These are phyloP conservation scores for Cryptocephalus moraei DNA, from an alignment of 2,888 invertebrate species.

Conservation along the genomic window DNA sequence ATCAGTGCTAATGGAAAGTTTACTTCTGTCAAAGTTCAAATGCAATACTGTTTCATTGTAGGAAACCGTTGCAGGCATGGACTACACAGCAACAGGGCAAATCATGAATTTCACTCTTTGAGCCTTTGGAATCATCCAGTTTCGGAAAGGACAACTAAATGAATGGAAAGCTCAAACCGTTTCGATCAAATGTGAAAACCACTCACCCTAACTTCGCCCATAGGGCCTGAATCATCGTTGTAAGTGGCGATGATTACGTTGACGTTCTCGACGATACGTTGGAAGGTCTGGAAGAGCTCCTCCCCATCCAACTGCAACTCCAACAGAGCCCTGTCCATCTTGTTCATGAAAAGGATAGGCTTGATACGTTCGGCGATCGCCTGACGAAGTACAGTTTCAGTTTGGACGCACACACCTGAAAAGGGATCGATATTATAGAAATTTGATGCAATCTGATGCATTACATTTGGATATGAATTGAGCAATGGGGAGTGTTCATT, in stretches of 20 bases:
- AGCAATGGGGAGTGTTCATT: too few species aligned
- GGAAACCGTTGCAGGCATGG: conserved; percentile 28
- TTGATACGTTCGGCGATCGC: conserved; percentile 99
- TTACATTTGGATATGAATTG: too few species aligned
- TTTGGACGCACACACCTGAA: conserved; percentile 98
- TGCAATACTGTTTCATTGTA: conserved; percentile 23
- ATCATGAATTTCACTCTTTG: conserved; percentile 25
- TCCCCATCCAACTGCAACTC: conserved; percentile 95
- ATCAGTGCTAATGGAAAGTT: too few species aligned
- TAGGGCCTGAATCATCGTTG: conserved; percentile 93
- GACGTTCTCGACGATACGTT: conserved; percentile 98
- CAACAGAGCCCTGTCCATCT: conserved; percentile 98
- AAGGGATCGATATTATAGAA: not conserved
- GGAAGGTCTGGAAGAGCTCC: conserved; percentile 97
- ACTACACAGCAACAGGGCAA: conserved; percentile 28
- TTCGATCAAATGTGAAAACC: not conserved
- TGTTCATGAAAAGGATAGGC: conserved; percentile 99
- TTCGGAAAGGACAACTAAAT: not conserved
- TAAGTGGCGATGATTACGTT: conserved; percentile 99
- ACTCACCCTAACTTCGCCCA: conserved; percentile 94
- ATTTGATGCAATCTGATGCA: too few species aligned
- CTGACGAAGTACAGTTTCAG: conserved; percentile 98
- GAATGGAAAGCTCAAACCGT: not conserved
- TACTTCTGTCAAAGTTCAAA: not conserved
- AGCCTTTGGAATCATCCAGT: conserved; percentile 11